Conservation (phyloP, 1,140 invertebrate genomes). For the Zaprionus gabonicus region DNA sequence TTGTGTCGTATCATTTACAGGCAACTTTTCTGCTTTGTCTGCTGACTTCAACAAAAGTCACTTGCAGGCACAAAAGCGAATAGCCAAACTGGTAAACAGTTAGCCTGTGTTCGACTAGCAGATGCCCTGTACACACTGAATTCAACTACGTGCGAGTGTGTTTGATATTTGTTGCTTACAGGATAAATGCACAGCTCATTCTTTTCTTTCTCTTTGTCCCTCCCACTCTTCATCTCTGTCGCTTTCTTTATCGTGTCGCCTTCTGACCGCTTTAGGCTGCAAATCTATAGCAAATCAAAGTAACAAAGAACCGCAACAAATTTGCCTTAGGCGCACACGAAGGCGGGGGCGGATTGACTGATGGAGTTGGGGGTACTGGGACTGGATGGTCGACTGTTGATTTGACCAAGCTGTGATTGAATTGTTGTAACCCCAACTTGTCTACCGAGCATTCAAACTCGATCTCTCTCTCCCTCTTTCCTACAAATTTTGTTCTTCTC, state of each 20-base stretch:
- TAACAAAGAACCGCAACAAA: slow-evolving; percentile 77
- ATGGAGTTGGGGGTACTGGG: slow-evolving; percentile 9
- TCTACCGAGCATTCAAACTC: slow-evolving; percentile 30
- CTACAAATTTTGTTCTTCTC: neutral
- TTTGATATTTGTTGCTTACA: neutral
- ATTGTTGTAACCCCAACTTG: slow-evolving; percentile 68
- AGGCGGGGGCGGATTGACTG: slow-evolving; percentile 25
- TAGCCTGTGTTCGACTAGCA: neutral
- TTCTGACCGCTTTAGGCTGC: slow-evolving; percentile 62
- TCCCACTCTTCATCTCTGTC: neutral
- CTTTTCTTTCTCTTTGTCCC: neutral
- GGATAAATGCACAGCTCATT: neutral
- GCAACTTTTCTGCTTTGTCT: slow-evolving; percentile 57
- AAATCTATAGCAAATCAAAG: slow-evolving; percentile 77
- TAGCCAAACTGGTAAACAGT: slow-evolving; percentile 21
- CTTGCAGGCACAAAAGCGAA: slow-evolving; percentile 45
- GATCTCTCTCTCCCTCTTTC: neutral
- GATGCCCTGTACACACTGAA: slow-evolving; percentile 15
- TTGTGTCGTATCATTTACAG: slow-evolving; percentile 68
- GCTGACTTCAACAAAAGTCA: slow-evolving; percentile 76
- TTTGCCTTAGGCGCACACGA: slow-evolving; percentile 59
- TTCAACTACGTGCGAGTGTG: neutral
- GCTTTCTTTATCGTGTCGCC: slow-evolving; percentile 2
- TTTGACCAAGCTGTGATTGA: slow-evolving; percentile 73
- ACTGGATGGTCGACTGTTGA: slow-evolving; percentile 64